phyloP scores from a whole-genome alignment of 2,888 invertebrate genomes.

The Amphipoea lucens region DNA sequence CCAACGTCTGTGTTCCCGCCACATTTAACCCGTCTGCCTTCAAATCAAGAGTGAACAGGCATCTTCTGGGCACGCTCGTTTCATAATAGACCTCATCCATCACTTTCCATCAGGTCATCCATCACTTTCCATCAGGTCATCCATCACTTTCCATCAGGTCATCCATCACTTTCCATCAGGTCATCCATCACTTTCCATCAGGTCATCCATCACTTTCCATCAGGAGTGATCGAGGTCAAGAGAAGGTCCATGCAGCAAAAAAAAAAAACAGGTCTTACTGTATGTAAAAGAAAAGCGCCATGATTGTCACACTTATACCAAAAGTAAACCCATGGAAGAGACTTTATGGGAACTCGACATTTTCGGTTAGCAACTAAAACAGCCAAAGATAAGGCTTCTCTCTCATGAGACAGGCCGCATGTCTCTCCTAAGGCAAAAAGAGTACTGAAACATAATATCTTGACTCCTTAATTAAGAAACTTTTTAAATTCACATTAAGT shows the following conservation, averaged over 20 bases:
- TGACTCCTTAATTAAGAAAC: slow-evolving; percentile 42
- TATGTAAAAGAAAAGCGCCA: neutral
- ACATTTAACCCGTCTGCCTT: neutral
- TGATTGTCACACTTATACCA: neutral
- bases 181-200: too few species aligned
- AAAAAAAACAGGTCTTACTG: neutral
- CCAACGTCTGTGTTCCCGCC: too few species aligned
- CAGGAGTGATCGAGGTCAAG: too few species aligned
- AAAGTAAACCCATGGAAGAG: neutral
- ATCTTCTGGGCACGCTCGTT: neutral
- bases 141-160: too few species aligned
- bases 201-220: too few species aligned
- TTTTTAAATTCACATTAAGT: slow-evolving; percentile 47
- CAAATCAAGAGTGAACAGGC: neutral
- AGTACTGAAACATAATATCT: slow-evolving; percentile 1
- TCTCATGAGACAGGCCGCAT: neutral
- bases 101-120: too few species aligned
- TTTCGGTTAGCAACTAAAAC: neutral
- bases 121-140: too few species aligned
- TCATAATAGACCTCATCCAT: too few species aligned
- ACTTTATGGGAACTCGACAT: neutral
- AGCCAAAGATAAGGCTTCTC: neutral
- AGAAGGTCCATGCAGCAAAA: neutral
- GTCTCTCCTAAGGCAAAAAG: slow-evolving; percentile 13
- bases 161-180: too few species aligned